These are phyloP conservation scores for Stigmatopora nigra DNA, from an alignment of 2,113 vertebrate species.

Conservation along the genomic window DNA sequence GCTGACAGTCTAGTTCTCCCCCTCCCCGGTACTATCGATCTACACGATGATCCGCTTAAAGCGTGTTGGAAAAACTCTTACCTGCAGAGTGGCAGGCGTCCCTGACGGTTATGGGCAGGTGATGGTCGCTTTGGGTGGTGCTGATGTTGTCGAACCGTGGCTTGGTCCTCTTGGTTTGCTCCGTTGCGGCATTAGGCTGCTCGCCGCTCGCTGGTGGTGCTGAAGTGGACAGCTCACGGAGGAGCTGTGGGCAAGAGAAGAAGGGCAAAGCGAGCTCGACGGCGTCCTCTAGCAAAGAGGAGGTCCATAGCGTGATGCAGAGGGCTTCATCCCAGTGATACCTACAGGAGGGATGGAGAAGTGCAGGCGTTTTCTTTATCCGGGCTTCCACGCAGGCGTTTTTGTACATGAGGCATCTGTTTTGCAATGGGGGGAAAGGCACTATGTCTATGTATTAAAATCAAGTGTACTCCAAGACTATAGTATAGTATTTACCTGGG, in stretches of 20 bases:
- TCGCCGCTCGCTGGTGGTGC: constrained; percentile 54
- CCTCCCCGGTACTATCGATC: constrained; percentile 15
- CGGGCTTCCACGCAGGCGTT: too few species aligned
- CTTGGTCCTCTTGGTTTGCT: constrained; percentile 14
- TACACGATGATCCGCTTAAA: constrained; percentile 37
- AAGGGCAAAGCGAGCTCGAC: not conserved
- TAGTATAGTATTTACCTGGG: too few species aligned
- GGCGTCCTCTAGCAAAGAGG: constrained; percentile 42
- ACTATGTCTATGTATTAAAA: too few species aligned
- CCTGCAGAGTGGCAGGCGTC: constrained; percentile 26
- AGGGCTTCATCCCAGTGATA: constrained; percentile 20
- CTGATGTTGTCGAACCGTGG: constrained; percentile 42
- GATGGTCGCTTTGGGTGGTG: constrained; percentile 1
- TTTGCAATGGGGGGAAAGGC: too few species aligned
- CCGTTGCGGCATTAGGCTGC: constrained; percentile 39
- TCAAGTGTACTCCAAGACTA: too few species aligned
- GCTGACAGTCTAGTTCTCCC: not conserved
- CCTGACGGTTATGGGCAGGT: constrained; percentile 1
- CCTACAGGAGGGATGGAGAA: constrained; percentile 18
- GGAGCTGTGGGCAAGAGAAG: constrained; percentile 44
- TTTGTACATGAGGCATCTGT: too few species aligned
- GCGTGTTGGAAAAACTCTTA: constrained; percentile 42
- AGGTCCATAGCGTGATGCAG: constrained; percentile 23
- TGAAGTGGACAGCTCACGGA: constrained; percentile 72
- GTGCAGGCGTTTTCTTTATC: too few species aligned